Conservation (phyloP, 2,113 vertebrate genomes). For the Marcusenius ussheri region DNA sequence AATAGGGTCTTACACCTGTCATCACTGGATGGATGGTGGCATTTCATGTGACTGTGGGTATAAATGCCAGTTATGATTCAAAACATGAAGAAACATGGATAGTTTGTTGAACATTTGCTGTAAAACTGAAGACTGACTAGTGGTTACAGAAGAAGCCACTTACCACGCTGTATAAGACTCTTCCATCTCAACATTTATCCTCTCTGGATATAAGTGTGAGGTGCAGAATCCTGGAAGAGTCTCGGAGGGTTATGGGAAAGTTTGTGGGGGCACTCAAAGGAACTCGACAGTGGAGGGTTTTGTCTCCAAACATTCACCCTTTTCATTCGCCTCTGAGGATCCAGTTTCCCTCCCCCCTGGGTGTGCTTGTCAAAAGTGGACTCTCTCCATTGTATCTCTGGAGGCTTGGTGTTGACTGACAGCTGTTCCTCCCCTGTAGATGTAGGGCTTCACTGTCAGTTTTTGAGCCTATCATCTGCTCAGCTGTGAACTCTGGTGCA, state of each 20-base stretch:
- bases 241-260: background rate
- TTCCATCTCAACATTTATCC: background rate
- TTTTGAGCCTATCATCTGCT: background rate
- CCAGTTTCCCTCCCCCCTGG: background rate
- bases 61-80: background rate
- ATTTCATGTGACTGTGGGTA: background rate
- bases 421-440: background rate
- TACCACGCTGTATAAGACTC: background rate
- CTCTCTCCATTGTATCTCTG: background rate
- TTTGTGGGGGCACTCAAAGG: slow-evolving; percentile 2
- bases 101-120: background rate
- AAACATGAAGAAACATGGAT: background rate
- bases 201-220: background rate
- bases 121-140: background rate
- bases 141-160: background rate
- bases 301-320: slow-evolving; percentile 4
- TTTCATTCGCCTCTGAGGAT: background rate
- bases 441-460: background rate
- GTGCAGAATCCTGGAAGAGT: background rate
- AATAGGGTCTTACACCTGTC: background rate
- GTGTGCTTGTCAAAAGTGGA: slow-evolving; percentile 1
- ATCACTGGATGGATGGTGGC: background rate
- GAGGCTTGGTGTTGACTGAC: background rate
- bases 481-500: background rate
- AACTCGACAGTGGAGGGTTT: background rate